These are phyloP conservation scores for Leptinotarsa undecemlineata DNA, from an alignment of 1,140 invertebrate genomes.

Conservation along the genomic window DNA sequence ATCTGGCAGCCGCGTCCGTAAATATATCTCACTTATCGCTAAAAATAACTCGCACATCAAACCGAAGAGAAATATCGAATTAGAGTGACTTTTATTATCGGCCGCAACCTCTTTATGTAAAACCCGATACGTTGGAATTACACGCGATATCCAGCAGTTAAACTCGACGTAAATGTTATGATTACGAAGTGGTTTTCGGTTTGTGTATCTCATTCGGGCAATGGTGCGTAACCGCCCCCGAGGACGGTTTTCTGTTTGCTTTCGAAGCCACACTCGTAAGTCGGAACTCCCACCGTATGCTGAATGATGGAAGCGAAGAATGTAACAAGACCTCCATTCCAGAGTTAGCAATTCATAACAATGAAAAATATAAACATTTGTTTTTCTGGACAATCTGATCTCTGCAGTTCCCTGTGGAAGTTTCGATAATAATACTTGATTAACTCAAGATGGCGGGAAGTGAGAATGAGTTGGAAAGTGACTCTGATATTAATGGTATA, in stretches of 20 bases:
- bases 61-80: not conserved
- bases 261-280: not conserved
- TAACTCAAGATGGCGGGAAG: too few relatives aligned
- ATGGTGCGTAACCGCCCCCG: not conserved
- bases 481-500: too few relatives aligned
- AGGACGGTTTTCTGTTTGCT: not conserved
- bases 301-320: too few relatives aligned
- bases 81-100: not conserved
- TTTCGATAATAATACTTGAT: too few relatives aligned
- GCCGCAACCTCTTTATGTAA: not conserved
- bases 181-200: conserved; percentile 2
- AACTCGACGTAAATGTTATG: not conserved
- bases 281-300: not conserved
- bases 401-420: too few relatives aligned
- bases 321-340: too few relatives aligned
- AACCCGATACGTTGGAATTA: conserved; percentile 1
- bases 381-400: too few relatives aligned
- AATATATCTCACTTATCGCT: not conserved
- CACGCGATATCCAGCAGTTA: not conserved
- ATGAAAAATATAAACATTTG: too few relatives aligned
- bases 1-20: not conserved
- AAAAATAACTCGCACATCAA: not conserved
- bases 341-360: too few relatives aligned
- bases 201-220: not conserved
- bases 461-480: too few relatives aligned